Evolutionary conservation across 1,140 invertebrate genomes (phyloP).

Genomic region (Antheraea pernyi): DNA sequence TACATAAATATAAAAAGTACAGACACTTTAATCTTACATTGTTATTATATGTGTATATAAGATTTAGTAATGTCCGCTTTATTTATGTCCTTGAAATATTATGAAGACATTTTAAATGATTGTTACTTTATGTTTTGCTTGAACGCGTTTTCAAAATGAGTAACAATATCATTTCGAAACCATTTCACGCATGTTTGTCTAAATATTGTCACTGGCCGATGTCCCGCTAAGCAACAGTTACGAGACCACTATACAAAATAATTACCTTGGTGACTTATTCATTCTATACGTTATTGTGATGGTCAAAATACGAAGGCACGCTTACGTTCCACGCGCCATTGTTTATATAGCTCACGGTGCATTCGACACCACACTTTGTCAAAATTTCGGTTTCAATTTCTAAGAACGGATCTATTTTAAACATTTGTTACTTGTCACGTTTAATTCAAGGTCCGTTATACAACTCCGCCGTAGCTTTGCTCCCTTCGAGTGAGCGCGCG

Average conservation of each 20-base stretch:
- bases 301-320: conserved; percentile 66
- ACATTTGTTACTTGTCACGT: conserved; percentile 51
- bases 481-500: conserved; percentile 29
- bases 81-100: background rate
- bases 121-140: background rate
- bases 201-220: conserved; percentile 40
- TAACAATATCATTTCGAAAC: conserved; percentile 17
- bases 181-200: conserved; percentile 38
- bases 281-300: conserved; percentile 54
- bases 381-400: conserved; percentile 71
- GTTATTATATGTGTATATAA: background rate
- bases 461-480: conserved; percentile 22
- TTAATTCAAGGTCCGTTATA: conserved; percentile 53
- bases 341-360: conserved; percentile 40
- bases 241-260: conserved; percentile 46
- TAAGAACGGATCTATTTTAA: conserved; percentile 41
- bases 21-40: background rate
- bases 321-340: conserved; percentile 54
- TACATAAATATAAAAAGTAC: too few species aligned
- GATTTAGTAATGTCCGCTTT: background rate
- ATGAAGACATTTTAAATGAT: background rate
- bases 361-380: conserved; percentile 64
- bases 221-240: conserved; percentile 66
- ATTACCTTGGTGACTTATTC: conserved; percentile 62
- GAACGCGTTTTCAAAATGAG: conserved; percentile 7